Evolutionary conservation across 2,888 invertebrate species (phyloP).

Genomic region (Hesperia comma): DNA sequence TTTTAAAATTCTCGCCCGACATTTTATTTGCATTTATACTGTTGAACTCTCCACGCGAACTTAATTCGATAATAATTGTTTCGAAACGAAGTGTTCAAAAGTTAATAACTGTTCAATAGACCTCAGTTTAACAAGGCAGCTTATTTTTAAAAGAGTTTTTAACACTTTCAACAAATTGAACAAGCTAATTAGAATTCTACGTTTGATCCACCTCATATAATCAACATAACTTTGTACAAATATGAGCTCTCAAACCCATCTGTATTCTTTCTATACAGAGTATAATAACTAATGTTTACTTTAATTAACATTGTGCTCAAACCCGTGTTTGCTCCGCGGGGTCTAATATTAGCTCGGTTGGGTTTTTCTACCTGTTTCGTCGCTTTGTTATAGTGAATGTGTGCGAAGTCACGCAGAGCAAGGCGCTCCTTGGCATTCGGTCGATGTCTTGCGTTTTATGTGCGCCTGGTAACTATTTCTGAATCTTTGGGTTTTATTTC

Average conservation of each 20-base stretch:
- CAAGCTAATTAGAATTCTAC: neutral
- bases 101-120: conserved; percentile 32
- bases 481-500: neutral
- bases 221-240: neutral
- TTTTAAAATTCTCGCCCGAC: conserved; percentile 33
- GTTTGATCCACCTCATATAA: neutral
- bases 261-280: conserved; percentile 9
- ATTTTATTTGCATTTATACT: conserved; percentile 35
- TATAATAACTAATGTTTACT: conserved; percentile 56
- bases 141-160: conserved; percentile 11
- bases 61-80: conserved; percentile 37
- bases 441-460: conserved; percentile 58
- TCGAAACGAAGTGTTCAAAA: conserved; percentile 34
- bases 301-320: conserved; percentile 66
- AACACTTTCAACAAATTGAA: conserved; percentile 14
- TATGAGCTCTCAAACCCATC: conserved; percentile 6
- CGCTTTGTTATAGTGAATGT: conserved; percentile 68
- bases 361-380: conserved; percentile 63
- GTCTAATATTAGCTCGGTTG: conserved; percentile 63
- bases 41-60: conserved; percentile 34
- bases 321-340: conserved; percentile 60
- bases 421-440: conserved; percentile 62
- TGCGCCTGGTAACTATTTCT: conserved; percentile 49
- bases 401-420: conserved; percentile 70
- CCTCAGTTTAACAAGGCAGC: conserved; percentile 3